Percentiles rank a stretch among this genome's conserved stretches.
Conservation (phyloP, 2,113 vertebrate species). For the Lethenteron camtschaticum region DNA sequence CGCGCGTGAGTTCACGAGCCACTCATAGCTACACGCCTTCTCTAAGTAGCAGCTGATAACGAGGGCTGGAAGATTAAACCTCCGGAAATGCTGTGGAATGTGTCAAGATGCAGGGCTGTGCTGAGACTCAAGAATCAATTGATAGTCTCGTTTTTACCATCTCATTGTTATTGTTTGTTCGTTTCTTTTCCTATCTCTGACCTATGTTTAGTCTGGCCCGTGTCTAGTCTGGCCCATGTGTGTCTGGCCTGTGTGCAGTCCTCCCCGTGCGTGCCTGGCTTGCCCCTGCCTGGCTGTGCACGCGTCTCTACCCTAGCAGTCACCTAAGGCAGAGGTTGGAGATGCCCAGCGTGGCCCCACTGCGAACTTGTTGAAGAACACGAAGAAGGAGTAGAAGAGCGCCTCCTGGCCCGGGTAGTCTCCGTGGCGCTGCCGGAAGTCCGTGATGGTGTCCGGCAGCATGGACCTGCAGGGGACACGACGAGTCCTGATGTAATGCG, state of each 20-base stretch:
- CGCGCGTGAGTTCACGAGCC: not conserved
- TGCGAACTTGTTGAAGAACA: slow-evolving; percentile 39
- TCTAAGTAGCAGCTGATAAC: not conserved
- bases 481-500: too few species aligned
- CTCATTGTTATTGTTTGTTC: not conserved
- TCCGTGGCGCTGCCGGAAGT: slow-evolving; percentile 23
- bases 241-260: not conserved
- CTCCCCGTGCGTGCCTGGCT: not conserved
- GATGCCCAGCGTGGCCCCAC: slow-evolving; percentile 26
- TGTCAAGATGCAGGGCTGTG: not conserved
- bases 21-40: not conserved
- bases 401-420: slow-evolving; percentile 26
- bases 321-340: slow-evolving; percentile 36
- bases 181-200: not conserved
- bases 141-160: not conserved
- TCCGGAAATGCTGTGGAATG: not conserved
- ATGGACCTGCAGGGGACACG: slow-evolving; percentile 23
- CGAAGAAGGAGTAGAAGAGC: slow-evolving; percentile 34
- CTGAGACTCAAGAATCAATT: too few species aligned
- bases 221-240: not conserved
- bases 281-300: not conserved
- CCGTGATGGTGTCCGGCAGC: slow-evolving; percentile 33
- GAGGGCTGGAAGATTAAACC: not conserved
- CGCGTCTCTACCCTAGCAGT: slow-evolving; percentile 7
- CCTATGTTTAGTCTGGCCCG: not conserved